phyloP scores from a whole-genome alignment of 2,888 invertebrate species.

The Microctonus aethiopoides region DNA sequence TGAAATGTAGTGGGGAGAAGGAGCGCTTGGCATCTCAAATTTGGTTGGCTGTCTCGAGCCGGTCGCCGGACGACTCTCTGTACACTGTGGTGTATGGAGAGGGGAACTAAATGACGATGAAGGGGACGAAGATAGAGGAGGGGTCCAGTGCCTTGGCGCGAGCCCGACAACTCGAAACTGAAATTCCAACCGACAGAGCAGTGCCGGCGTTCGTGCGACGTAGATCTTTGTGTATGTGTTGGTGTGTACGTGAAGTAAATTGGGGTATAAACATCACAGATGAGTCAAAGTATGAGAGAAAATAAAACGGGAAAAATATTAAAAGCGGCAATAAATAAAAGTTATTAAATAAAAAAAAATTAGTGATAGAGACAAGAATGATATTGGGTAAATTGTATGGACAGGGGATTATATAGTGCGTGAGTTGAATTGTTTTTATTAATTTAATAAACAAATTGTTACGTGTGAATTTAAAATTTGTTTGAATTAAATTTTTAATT shows the following conservation, averaged over 20 bases:
- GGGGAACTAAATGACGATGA: constrained; percentile 17
- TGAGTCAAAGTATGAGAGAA: not conserved
- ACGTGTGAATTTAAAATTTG: no score
- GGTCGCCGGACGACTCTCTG: constrained; percentile 40
- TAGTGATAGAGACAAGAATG: no score
- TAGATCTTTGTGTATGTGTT: constrained; percentile 46
- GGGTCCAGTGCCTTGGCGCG: constrained; percentile 58
- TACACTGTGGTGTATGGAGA: constrained; percentile 31
- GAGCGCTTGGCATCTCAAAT: constrained; percentile 60
- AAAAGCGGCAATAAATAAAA: not conserved
- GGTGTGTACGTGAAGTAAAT: not conserved
- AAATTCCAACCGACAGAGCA: constrained; percentile 62
- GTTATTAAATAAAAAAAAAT: no score
- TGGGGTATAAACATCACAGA: not conserved
- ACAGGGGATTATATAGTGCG: no score
- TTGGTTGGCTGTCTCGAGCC: constrained; percentile 63
- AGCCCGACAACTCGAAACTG: constrained; percentile 57
- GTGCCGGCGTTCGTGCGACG: constrained; percentile 58
- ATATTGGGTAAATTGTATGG: no score
- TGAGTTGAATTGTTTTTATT: no score
- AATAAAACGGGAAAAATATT: not conserved
- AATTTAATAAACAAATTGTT: no score
- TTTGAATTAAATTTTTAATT: no score
- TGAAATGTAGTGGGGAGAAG: constrained; percentile 41
- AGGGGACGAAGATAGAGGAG: constrained; percentile 41